Evolutionary conservation across 2,888 invertebrate genomes (phyloP).

Genomic region (Pachydiplax longipennis): DNA sequence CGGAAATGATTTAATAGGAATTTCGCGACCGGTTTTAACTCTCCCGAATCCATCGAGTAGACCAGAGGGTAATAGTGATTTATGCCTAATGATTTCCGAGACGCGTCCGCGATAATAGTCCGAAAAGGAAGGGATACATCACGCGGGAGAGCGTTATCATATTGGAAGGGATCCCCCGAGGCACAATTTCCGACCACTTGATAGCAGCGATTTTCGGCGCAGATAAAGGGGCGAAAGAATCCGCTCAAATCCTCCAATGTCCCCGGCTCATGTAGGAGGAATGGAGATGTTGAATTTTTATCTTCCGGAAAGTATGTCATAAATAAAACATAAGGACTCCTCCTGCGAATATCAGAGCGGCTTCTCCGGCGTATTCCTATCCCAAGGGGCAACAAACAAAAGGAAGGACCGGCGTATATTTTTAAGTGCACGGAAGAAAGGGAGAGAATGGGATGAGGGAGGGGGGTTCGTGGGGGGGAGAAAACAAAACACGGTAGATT

Average conservation of each 20-base stretch:
- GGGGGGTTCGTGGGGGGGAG: background rate
- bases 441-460: background rate
- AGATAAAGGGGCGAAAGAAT: background rate
- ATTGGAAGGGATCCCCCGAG: background rate
- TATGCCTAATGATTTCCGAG: background rate
- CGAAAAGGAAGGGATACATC: no score
- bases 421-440: background rate
- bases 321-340: background rate
- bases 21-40: background rate
- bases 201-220: background rate
- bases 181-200: background rate
- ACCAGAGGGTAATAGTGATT: background rate
- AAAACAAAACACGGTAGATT: background rate
- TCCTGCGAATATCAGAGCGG: background rate
- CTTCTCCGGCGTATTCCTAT: background rate
- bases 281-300: background rate
- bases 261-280: background rate
- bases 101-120: no score
- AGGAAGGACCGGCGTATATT: background rate
- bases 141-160: no score
- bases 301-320: background rate
- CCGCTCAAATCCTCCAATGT: background rate
- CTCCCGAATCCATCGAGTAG: background rate
- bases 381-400: background rate
- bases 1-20: background rate